Percentiles rank a stretch among this genome's conserved stretches.
Conservation (phyloP, 2,888 invertebrate species). For the Drosophila acutilabella region DNA sequence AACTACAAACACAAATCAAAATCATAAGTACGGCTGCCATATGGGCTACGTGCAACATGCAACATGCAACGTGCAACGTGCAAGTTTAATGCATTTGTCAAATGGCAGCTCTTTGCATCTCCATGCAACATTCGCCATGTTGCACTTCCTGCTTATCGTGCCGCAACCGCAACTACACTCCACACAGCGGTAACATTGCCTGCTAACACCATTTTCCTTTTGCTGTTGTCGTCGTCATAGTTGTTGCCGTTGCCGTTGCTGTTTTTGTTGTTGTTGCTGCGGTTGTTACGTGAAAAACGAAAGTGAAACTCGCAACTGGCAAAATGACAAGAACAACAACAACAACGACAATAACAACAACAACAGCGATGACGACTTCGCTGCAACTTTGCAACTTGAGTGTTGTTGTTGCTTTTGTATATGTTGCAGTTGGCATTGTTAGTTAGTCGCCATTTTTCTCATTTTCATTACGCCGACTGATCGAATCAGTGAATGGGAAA, state of each 20-base stretch:
- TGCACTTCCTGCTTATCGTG: constrained; percentile 62
- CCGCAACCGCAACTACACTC: constrained; percentile 24
- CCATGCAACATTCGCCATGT: constrained; percentile 51
- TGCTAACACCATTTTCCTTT: constrained; percentile 81
- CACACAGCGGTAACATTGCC: constrained; percentile 67
- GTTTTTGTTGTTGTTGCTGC: constrained; percentile 49
- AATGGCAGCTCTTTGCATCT: constrained; percentile 29
- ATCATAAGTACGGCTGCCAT: constrained; percentile 8
- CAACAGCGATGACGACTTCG: constrained; percentile 49
- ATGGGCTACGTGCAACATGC: constrained; percentile 39
- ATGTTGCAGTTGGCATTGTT: constrained; percentile 74
- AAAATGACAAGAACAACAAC: constrained; percentile 28
- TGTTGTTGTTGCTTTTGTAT: constrained; percentile 47
- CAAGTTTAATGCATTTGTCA: constrained; percentile 63
- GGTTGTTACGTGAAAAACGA: constrained; percentile 77
- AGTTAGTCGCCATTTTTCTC: constrained; percentile 66
- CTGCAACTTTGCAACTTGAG: constrained; percentile 53
- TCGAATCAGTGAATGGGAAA: constrained; percentile 79
- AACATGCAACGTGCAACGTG: constrained; percentile 59
- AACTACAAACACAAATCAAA: background rate
- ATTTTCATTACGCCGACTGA: constrained; percentile 69
- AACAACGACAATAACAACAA: constrained; percentile 22
- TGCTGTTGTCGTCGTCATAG: constrained; percentile 48
- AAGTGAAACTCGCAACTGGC: constrained; percentile 72
- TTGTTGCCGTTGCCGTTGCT: constrained; percentile 28